Percentiles rank a stretch among this genome's conserved stretches.
Conservation (phyloP, 2,113 vertebrate genomes). For the Rissa tridactyla region DNA sequence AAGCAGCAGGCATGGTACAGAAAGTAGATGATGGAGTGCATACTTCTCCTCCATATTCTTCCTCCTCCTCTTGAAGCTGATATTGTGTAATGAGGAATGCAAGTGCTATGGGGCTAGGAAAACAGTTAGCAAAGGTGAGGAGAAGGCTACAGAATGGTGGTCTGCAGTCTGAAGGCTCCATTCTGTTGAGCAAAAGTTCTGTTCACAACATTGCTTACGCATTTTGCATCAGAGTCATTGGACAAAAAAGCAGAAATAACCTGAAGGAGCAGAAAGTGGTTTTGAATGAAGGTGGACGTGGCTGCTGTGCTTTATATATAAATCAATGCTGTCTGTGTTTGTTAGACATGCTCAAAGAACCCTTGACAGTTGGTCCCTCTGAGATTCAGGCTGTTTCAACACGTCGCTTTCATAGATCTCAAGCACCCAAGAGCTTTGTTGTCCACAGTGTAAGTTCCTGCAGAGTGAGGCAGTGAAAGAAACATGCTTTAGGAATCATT, state of each 20-base stretch:
- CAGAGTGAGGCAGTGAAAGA: neutral
- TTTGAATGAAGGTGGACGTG: neutral
- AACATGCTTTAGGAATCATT: neutral
- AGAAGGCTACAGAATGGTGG: neutral
- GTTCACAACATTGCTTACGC: neutral
- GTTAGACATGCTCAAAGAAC: neutral
- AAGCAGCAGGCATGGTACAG: neutral
- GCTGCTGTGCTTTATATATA: neutral
- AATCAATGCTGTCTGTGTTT: neutral
- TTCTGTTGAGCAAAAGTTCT: neutral
- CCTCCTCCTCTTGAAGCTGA: neutral
- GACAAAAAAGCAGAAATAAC: neutral
- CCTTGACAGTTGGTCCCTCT: neutral
- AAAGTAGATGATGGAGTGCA: accelerated
- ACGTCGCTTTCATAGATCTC: neutral
- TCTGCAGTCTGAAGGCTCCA: neutral
- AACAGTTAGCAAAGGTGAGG: neutral
- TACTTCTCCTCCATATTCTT: neutral
- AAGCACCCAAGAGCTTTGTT: neutral
- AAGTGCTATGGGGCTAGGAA: neutral
- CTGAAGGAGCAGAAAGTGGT: neutral
- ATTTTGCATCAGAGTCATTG: neutral
- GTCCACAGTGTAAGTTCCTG: neutral
- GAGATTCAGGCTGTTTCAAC: neutral
- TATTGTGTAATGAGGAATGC: neutral